Conservation (phyloP, 2,888 invertebrate genomes). For the Stenodema calcarata region DNA sequence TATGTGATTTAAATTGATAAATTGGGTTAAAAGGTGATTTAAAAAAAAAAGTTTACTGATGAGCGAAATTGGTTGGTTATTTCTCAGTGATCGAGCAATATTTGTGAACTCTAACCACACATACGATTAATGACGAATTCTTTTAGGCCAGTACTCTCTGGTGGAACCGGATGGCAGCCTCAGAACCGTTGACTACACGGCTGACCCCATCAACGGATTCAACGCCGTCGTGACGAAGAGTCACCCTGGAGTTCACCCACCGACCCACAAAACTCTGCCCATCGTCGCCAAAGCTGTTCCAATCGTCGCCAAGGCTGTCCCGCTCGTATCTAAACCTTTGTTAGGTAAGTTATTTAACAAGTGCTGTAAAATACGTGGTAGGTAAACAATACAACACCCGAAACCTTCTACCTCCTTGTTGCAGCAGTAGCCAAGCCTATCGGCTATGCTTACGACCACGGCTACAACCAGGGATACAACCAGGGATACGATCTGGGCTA, state of each 20-base stretch:
- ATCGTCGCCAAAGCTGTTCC: slow-evolving; percentile 23
- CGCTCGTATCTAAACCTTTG: slow-evolving; percentile 25
- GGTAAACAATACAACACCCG: too few species aligned
- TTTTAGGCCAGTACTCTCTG: slow-evolving; percentile 11
- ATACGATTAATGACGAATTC: too few species aligned
- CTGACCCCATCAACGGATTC: slow-evolving; percentile 37
- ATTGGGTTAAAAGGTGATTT: too few species aligned
- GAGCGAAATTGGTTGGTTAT: too few species aligned
- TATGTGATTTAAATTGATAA: too few species aligned
- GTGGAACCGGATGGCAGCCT: slow-evolving; percentile 39
- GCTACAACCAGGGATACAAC: slow-evolving; percentile 24
- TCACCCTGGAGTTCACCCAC: slow-evolving; percentile 38
- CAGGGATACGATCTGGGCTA: neutral
- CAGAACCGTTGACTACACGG: slow-evolving; percentile 31
- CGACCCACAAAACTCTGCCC: neutral
- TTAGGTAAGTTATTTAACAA: neutral
- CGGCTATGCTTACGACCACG: slow-evolving; percentile 7
- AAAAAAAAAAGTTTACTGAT: too few species aligned
- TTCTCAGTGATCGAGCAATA: too few species aligned
- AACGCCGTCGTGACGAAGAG: slow-evolving; percentile 45
- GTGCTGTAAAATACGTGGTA: neutral
- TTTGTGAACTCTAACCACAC: too few species aligned
- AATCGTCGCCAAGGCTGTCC: slow-evolving; percentile 21
- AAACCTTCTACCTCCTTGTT: too few species aligned
- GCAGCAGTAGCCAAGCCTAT: slow-evolving; percentile 10